Percentiles rank a stretch among this genome's conserved stretches.
phyloP scores from a whole-genome alignment of 2,113 vertebrate genomes.

The Daboia siamensis region DNA sequence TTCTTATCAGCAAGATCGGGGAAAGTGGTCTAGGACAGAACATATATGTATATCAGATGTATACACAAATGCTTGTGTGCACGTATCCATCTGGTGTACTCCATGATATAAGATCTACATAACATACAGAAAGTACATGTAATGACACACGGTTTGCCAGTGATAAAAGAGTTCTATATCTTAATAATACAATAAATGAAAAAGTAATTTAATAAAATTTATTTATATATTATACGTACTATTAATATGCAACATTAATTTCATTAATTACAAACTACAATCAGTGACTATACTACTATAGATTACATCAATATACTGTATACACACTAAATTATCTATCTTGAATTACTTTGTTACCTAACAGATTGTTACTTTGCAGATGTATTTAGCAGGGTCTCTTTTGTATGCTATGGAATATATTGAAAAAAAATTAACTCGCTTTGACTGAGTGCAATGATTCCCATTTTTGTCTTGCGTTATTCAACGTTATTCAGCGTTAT shows the following conservation, averaged over 20 bases:
- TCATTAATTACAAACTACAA: not conserved
- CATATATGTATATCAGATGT: not conserved
- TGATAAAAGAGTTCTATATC: not conserved
- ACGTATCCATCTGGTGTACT: not conserved
- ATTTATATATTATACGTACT: not conserved
- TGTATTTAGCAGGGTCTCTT: not conserved
- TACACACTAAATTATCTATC: not conserved
- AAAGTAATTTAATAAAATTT: not conserved
- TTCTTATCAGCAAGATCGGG: not conserved
- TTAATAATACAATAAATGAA: not conserved
- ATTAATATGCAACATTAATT: not conserved
- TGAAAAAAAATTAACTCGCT: not conserved
- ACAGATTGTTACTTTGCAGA: not conserved
- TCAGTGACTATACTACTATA: not conserved
- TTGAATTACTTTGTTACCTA: not conserved
- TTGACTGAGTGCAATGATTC: not conserved
- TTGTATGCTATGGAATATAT: not conserved
- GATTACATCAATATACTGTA: not conserved
- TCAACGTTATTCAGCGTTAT: not conserved
- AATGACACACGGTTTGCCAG: not conserved
- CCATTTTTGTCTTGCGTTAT: not conserved
- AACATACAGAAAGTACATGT: not conserved
- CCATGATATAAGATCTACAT: not conserved
- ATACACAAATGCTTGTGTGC: not conserved
- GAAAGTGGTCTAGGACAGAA: not conserved